These are phyloP conservation scores for Entelurus aequoreus DNA, from an alignment of 2,113 vertebrate species.

Conservation along the genomic window DNA sequence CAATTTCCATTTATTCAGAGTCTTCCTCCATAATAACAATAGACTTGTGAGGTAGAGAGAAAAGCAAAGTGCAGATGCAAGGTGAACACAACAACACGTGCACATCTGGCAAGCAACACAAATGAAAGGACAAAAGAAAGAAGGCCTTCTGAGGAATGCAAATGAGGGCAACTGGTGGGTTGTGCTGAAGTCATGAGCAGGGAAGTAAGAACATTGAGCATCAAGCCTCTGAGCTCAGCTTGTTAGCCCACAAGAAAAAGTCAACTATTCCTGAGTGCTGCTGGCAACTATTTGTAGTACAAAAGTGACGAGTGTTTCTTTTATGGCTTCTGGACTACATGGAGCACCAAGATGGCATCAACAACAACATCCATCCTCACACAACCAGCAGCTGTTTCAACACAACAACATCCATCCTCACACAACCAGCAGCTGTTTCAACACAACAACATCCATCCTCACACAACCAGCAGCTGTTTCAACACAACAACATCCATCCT, in stretches of 20 bases:
- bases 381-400: no score
- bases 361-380: not conserved
- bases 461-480: no score
- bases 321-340: constrained; percentile 47
- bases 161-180: constrained; percentile 35
- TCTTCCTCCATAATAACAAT: constrained; percentile 60
- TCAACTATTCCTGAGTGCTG: constrained; percentile 56
- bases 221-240: constrained; percentile 4
- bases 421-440: no score
- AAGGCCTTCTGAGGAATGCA: not conserved
- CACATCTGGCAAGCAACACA: constrained; percentile 47
- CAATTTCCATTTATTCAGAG: constrained; percentile 63
- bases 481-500: no score
- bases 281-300: constrained; percentile 51
- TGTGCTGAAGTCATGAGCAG: constrained; percentile 39
- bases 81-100: no score
- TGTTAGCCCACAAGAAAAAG: constrained; percentile 9
- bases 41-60: constrained; percentile 74
- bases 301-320: constrained; percentile 34
- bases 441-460: no score
- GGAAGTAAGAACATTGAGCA: not conserved
- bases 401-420: not conserved
- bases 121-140: constrained; percentile 6
- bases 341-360: constrained; percentile 28
- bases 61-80: constrained; percentile 74